Base-by-base conservation (phyloP, 2,888 invertebrate species). In the Smittia aterrima region DNA sequence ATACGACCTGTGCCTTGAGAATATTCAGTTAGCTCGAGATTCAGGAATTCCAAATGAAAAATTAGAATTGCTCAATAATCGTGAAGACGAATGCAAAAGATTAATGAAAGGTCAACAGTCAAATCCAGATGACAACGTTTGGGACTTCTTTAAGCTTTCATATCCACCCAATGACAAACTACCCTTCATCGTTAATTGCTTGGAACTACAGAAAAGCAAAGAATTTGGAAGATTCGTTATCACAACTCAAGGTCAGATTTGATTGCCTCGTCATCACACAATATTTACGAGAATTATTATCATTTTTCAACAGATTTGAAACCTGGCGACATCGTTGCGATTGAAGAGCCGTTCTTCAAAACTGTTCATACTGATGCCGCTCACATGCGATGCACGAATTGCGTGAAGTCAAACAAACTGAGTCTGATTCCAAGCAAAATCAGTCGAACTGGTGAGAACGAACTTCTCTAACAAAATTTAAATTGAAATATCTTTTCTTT, bases 291-390 rank as follows among this genome's bases (percentile, higher is more conserved):
- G 9, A 38, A 38, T n/a, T n/a, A n/a, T n/a, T n/a, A n/a, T n/a
- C n/a, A n/a, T n/a, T n/a, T n/a, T 13, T 47, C n/a, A 6, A 4
- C 11, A 47, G 47, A 47, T 47, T 87, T 93, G 75, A 80, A 84
- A 77, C 87, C 91, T 0, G 93, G 93, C 66, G 93, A 95, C 80
- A 83, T 94, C 4, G 80, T 96, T 40, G 89, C 88, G 0, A 84
- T 90, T 64, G 96, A 96, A 82, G 85, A 89, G 74, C 91, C 95
- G 0, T 95, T 89, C 79, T 85, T 87, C 22, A 84, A 86, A 1
- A 82, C 89, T 0, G 77, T 83, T n/a, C 76, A 83, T 71, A 79
- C 82, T 70, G 80, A 80, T 16, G 80, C 80, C 80, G 80, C 80
- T 25, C 83, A 82, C 64, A 80, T 80, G 68, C 79, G 82, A 13